These are phyloP conservation scores for Drosophila pseudoananassae DNA, from an alignment of 1,140 invertebrate species.

Conservation along the genomic window DNA sequence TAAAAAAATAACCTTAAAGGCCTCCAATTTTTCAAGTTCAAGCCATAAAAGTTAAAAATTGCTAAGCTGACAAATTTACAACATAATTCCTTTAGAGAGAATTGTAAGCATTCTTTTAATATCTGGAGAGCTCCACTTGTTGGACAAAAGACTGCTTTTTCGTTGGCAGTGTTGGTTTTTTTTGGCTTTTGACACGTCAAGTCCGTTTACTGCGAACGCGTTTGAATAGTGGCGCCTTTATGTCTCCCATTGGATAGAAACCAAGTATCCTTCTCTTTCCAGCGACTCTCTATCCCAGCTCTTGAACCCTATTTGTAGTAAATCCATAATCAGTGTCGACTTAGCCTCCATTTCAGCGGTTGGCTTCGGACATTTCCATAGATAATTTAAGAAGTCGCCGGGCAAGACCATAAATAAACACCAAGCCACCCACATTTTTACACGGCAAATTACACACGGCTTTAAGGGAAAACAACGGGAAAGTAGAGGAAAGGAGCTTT, in stretches of 20 bases:
- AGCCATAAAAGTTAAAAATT: neutral
- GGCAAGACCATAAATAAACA: slow-evolving; percentile 67
- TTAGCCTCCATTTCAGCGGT: slow-evolving; percentile 38
- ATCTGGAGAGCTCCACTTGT: slow-evolving; percentile 6
- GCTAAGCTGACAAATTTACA: slow-evolving; percentile 18
- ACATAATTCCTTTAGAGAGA: slow-evolving; percentile 11
- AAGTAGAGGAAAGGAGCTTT: slow-evolving; percentile 1
- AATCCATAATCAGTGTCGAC: slow-evolving; percentile 50
- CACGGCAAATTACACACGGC: slow-evolving; percentile 66
- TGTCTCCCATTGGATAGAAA: slow-evolving; percentile 19
- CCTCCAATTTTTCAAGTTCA: neutral
- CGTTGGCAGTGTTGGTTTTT: neutral
- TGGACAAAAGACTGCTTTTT: slow-evolving; percentile 22
- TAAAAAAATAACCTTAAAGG: no score
- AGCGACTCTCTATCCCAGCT: slow-evolving; percentile 11
- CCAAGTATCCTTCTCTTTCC: neutral
- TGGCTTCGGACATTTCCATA: slow-evolving; percentile 46
- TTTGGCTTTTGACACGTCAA: slow-evolving; percentile 26
- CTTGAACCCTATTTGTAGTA: slow-evolving; percentile 3
- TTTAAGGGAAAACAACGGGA: slow-evolving; percentile 38
- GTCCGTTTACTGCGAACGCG: slow-evolving; percentile 3
- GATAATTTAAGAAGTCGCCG: slow-evolving; percentile 40
- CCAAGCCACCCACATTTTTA: slow-evolving; percentile 54
- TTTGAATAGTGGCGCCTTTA: slow-evolving; percentile 21
- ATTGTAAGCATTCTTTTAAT: slow-evolving; percentile 6